Percentiles rank a stretch among this genome's conserved stretches.
Conservation (phyloP, 1,140 invertebrate species). For the Drosophila athabasca region DNA sequence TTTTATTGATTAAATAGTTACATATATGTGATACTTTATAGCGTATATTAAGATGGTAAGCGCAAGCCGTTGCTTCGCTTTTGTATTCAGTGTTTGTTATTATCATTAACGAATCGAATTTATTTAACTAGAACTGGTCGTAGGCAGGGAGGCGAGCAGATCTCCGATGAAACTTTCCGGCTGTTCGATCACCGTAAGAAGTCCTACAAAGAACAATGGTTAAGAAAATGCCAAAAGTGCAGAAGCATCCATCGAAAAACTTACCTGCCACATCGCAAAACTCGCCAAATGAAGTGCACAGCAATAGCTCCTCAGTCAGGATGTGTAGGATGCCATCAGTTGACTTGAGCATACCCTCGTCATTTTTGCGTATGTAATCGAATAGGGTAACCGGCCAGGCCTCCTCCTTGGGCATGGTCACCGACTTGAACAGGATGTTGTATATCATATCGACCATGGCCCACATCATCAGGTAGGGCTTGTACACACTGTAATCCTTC, state of each 20-base stretch:
- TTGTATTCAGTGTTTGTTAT: constrained; percentile 24
- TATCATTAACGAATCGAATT: too few species aligned
- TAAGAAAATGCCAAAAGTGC: background rate
- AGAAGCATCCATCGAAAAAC: background rate
- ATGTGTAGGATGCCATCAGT: constrained; percentile 92
- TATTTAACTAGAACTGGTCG: constrained; percentile 67
- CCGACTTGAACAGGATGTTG: constrained; percentile 88
- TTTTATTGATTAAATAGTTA: constrained; percentile 80
- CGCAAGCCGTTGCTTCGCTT: constrained; percentile 35
- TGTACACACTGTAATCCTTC: constrained; percentile 93
- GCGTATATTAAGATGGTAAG: constrained; percentile 21
- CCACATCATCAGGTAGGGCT: constrained; percentile 93
- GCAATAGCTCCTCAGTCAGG: constrained; percentile 95
- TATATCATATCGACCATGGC: constrained; percentile 91
- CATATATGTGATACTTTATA: constrained; percentile 53
- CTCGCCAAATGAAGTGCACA: constrained; percentile 94
- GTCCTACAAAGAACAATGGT: constrained; percentile 41
- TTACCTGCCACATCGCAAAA: constrained; percentile 94
- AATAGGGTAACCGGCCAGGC: constrained; percentile 95
- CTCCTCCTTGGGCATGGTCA: constrained; percentile 89
- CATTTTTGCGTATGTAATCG: constrained; percentile 97
- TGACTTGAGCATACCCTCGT: constrained; percentile 93
- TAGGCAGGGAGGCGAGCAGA: constrained; percentile 72
- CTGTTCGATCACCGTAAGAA: constrained; percentile 78
- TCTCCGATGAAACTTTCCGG: constrained; percentile 77